A percentile compares a stretch with the other conserved stretches of the same genome.
These are phyloP conservation scores for Alviniconcha marisindica DNA, from an alignment of 1,140 invertebrate genomes.

Conservation along the genomic window DNA sequence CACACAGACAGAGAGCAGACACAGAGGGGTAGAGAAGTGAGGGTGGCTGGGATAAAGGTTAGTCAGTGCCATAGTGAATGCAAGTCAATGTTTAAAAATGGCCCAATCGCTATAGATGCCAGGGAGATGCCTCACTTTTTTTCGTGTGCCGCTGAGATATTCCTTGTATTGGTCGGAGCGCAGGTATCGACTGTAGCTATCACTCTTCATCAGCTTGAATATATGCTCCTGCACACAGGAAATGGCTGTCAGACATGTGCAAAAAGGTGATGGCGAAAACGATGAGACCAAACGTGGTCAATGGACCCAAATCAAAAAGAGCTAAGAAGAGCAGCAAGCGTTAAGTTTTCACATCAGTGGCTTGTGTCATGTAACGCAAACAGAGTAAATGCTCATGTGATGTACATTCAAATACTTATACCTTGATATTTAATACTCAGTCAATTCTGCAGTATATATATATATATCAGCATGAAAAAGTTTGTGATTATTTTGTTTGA, in stretches of 20 bases:
- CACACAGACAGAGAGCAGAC: background rate
- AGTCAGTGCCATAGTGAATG: conserved; percentile 22
- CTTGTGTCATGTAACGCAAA: too few species aligned
- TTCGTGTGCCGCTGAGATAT: conserved; percentile 95
- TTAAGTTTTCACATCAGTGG: too few species aligned
- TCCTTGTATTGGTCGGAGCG: conserved; percentile 99
- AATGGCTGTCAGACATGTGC: background rate
- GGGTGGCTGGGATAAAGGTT: background rate
- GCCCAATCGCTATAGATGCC: conserved; percentile 69
- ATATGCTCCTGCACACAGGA: conserved; percentile 90
- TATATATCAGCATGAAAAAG: too few species aligned
- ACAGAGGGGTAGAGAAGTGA: background rate
- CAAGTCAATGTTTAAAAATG: conserved; percentile 50
- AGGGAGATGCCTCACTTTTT: conserved; percentile 78
- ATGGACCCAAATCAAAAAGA: too few species aligned
- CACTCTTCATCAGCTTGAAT: conserved; percentile 99
- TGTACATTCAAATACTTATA: too few species aligned
- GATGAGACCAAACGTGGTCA: background rate
- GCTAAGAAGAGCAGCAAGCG: too few species aligned
- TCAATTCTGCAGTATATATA: too few species aligned
- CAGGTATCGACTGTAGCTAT: conserved; percentile 98
- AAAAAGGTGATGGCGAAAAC: background rate
- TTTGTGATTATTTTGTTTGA: too few species aligned
- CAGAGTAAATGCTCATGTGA: too few species aligned
- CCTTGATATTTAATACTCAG: too few species aligned